Evolutionary conservation across 2,797 vertebrate species (phyloP).

Genomic region (Phrynocephalus vlangalii): DNA sequence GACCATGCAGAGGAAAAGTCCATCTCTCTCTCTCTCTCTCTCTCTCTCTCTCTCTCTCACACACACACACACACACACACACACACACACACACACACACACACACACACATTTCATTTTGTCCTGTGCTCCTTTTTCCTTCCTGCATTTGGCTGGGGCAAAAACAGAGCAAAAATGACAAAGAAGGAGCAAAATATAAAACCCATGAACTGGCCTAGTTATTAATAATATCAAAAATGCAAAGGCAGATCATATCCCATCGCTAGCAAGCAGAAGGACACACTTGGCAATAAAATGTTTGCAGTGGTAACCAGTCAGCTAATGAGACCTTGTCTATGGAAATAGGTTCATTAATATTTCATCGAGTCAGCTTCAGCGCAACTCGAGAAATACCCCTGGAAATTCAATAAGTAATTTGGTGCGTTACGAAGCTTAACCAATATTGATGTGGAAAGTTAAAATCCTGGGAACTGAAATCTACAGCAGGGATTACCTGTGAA

Average conservation of each 20-base stretch:
- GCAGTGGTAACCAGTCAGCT: slow-evolving; percentile 73
- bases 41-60: too few relatives aligned
- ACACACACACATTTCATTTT: too few relatives aligned
- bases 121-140: neutral
- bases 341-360: slow-evolving; percentile 84
- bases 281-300: slow-evolving; percentile 72
- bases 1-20: neutral
- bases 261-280: slow-evolving; percentile 69
- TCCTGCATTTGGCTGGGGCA: neutral
- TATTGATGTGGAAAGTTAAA: slow-evolving; percentile 63
- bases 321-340: slow-evolving; percentile 80
- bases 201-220: neutral
- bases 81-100: too few relatives aligned
- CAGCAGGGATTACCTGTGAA: slow-evolving; percentile 24
- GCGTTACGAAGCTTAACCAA: slow-evolving; percentile 75
- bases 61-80: too few relatives aligned
- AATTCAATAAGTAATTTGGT: slow-evolving; percentile 78
- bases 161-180: neutral
- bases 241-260: slow-evolving; percentile 32
- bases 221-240: slow-evolving; percentile 51
- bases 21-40: too few relatives aligned
- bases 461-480: slow-evolving; percentile 26
- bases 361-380: slow-evolving; percentile 74
- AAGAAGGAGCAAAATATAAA: neutral
- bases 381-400: slow-evolving; percentile 75